A percentile compares a stretch with the other conserved stretches of the same genome.
Conservation (phyloP, 1,140 invertebrate genomes). For the Drosophila parabipectinata region DNA sequence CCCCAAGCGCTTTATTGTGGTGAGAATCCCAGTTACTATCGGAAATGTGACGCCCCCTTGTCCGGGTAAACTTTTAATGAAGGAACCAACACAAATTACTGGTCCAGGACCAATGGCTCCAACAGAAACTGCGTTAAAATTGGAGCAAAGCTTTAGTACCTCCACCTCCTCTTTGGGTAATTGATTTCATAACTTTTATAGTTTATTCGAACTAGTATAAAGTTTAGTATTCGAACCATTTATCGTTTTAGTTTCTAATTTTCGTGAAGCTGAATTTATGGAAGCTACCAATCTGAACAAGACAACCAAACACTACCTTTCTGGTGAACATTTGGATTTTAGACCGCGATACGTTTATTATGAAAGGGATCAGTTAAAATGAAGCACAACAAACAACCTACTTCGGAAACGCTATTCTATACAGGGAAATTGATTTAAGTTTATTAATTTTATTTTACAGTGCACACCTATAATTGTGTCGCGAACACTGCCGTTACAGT, state of each 20-base stretch:
- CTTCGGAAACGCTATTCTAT: not conserved
- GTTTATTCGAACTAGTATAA: no score
- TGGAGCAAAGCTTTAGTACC: conserved; percentile 31
- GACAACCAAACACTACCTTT: conserved; percentile 59
- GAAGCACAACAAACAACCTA: conserved; percentile 20
- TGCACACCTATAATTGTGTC: no score
- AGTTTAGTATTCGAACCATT: not conserved
- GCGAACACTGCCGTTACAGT: no score
- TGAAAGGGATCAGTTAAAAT: conserved; percentile 33
- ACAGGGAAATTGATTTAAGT: not conserved
- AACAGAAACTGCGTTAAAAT: not conserved
- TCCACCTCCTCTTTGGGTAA: conserved; percentile 62
- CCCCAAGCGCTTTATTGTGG: conserved; percentile 83
- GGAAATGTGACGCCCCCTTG: conserved; percentile 84
- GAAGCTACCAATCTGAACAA: conserved; percentile 69
- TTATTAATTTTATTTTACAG: no score
- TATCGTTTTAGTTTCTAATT: conserved; percentile 46
- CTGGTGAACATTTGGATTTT: conserved; percentile 65
- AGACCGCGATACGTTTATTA: conserved; percentile 76
- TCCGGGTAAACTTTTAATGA: conserved; percentile 19
- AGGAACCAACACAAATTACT: conserved; percentile 2
- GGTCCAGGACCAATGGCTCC: conserved; percentile 49
- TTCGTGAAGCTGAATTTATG: conserved; percentile 75
- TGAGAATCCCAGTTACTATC: conserved; percentile 84
- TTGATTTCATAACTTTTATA: not conserved